These are phyloP conservation scores for Ephestia elutella DNA, from an alignment of 1,140 invertebrate species.

Conservation along the genomic window DNA sequence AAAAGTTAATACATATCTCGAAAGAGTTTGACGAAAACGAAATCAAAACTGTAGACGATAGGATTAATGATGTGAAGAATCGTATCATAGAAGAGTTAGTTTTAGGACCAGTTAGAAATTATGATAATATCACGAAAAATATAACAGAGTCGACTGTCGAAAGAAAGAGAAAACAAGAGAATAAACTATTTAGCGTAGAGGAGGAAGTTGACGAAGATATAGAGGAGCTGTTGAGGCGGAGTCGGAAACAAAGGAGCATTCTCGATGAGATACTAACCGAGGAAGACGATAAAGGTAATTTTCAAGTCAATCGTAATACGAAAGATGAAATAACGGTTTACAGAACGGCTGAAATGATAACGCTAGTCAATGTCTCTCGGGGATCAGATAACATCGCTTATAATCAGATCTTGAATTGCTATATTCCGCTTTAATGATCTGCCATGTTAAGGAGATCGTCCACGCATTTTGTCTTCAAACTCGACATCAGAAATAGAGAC, in stretches of 20 bases:
- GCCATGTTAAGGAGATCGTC: neutral
- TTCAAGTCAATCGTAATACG: conserved; percentile 61
- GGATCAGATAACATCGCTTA: conserved; percentile 37
- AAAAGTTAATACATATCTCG: conserved; percentile 69
- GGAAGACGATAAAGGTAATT: conserved; percentile 75
- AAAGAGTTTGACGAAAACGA: conserved; percentile 60
- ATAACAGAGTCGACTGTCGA: conserved; percentile 55
- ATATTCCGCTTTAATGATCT: conserved; percentile 13
- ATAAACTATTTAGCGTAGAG: conserved; percentile 57
- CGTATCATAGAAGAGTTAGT: conserved; percentile 61
- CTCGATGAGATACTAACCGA: conserved; percentile 81
- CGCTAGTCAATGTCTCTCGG: conserved; percentile 51
- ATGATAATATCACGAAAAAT: conserved; percentile 55
- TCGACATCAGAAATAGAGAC: neutral
- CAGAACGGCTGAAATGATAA: conserved; percentile 56
- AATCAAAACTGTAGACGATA: conserved; percentile 46
- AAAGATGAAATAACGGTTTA: conserved; percentile 29
- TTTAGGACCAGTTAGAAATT: conserved; percentile 41
- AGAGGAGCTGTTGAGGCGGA: conserved; percentile 78
- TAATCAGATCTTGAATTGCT: conserved; percentile 34
- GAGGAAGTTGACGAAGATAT: conserved; percentile 75
- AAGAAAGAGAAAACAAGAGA: conserved; percentile 44
- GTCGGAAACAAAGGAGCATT: conserved; percentile 80
- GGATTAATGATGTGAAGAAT: conserved; percentile 56
- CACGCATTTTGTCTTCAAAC: conserved; percentile 1